phyloP scores from a whole-genome alignment of 2,888 invertebrate genomes.

The Drosophila macrospina region DNA sequence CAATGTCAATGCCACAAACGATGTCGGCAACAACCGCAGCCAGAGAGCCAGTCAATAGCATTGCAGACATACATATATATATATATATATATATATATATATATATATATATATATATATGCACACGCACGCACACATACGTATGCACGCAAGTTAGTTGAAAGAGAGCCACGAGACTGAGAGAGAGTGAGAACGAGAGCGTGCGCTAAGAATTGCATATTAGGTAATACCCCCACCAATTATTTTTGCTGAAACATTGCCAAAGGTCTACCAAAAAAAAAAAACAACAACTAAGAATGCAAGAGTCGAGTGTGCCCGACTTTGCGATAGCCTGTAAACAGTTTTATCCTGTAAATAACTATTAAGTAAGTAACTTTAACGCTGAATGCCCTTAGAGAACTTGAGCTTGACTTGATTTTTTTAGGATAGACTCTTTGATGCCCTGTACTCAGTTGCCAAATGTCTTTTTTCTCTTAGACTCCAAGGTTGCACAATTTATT shows the following conservation, averaged over 20 bases:
- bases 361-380: too few species aligned
- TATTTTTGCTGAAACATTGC: constrained; percentile 42
- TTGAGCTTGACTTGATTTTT: background rate
- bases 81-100: too few species aligned
- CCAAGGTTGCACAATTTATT: background rate
- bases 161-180: constrained; percentile 6
- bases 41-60: constrained; percentile 17
- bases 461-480: background rate
- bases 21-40: constrained; percentile 20
- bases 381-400: too few species aligned
- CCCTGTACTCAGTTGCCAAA: background rate
- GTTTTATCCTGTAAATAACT: background rate
- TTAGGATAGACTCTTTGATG: background rate
- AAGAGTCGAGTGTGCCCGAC: background rate
- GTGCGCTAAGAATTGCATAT: constrained; percentile 35
- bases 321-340: background rate
- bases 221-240: constrained; percentile 48
- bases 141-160: background rate
- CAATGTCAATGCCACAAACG: constrained; percentile 27
- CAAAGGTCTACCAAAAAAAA: constrained; percentile 49
- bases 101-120: too few species aligned
- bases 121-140: too few species aligned
- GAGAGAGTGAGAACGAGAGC: background rate
- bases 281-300: background rate
- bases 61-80: constrained; percentile 1